A percentile compares a stretch with the other conserved stretches of the same genome.
These are phyloP conservation scores for Calameuta pallipes DNA, from an alignment of 2,888 invertebrate species.

Conservation along the genomic window DNA sequence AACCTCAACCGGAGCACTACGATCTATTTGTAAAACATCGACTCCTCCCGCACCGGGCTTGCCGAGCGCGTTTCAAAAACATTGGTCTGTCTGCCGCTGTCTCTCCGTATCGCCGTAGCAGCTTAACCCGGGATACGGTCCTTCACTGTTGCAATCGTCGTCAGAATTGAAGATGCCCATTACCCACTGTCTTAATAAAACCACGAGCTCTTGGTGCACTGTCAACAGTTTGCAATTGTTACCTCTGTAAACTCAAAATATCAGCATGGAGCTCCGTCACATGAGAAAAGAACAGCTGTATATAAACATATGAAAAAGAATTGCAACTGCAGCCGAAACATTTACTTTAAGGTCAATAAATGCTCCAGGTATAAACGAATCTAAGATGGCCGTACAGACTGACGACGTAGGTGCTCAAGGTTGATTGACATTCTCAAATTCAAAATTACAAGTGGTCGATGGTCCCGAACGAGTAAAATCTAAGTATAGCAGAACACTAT, in stretches of 20 bases:
- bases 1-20: constrained; percentile 57
- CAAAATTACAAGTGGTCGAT: not conserved
- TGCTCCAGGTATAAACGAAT: not conserved
- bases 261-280: not conserved
- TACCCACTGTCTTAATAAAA: not conserved
- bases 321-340: not conserved
- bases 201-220: not conserved
- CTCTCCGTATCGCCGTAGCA: not conserved
- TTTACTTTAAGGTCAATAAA: not conserved
- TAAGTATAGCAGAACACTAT: not conserved
- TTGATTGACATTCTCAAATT: not conserved
- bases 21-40: constrained; percentile 67
- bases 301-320: not conserved
- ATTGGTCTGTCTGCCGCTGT: constrained; percentile 28
- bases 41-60: constrained; percentile 58
- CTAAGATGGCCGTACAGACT: not conserved
- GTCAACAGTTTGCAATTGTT: not conserved
- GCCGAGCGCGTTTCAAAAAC: constrained; percentile 50
- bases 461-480: not conserved
- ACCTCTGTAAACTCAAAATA: not conserved
- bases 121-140: not conserved
- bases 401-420: not conserved
- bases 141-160: not conserved
- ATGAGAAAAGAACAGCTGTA: not conserved
- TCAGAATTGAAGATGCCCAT: not conserved